Base-by-base conservation (phyloP, 2,888 invertebrate species). In the Rhagium mordax region DNA sequence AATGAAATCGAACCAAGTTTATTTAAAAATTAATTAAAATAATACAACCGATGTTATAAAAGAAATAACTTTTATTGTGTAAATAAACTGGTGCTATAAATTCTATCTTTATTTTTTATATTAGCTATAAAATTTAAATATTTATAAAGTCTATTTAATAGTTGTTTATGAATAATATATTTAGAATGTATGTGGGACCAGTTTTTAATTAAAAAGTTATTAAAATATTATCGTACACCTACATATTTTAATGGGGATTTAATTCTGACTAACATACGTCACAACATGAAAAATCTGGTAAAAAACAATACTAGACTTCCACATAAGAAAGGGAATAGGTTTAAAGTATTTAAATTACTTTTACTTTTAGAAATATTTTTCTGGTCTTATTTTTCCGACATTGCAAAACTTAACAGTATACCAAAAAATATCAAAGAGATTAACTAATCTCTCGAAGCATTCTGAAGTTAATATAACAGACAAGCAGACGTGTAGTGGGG, bases 21-120 rank as follows among this genome's bases (percentile, higher is more conserved):
- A 78, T 78, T 78, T 78, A 78, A 78, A 78, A 78, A 75, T 72
- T 78, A 75, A 78, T 78, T 75, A 75, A 78, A 75, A 75, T 78
- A 77, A 77, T 77, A 77, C 66, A 74, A 74, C 71, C 70, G 73
- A 67, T 74, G 76, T 67, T 67, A 67, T 67, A 67, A 67, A 67
- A 57, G 67, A 67, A 74, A 75, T 75, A 71, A 72, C 67, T 29
- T 76, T 76, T 76, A 76, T 74, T 64, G 72, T 68, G 72, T 72
- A 75, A 67, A 75, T 75, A 75, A 72, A 75, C 60, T 20, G 57
- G 59, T 65, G 61, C 72, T 59, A 71, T 76, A 76, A 76, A 73
- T 71, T 72, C 71, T 75, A 75, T 75, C 70, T 75, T 75, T 75
- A 73, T 75, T 75, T 72, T 73, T 72, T 68, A 72, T 75, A 73